Conservation (phyloP, 2,888 invertebrate genomes). For the Druceiella hillmani region DNA sequence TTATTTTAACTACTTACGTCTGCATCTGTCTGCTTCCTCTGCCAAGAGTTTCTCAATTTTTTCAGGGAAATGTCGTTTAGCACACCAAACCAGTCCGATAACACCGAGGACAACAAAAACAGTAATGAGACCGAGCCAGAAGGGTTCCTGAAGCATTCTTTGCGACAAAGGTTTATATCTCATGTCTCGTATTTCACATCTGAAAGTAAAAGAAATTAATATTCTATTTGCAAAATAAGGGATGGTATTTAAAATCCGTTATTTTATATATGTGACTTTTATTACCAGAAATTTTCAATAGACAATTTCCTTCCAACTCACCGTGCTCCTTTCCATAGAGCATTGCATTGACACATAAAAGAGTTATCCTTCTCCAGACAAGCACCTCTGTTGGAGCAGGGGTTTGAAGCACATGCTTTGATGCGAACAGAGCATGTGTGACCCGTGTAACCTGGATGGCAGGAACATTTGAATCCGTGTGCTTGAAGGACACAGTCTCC, state of each 20-base stretch:
- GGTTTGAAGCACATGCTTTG: conserved; percentile 64
- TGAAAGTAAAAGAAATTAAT: conserved; percentile 39
- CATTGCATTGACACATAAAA: conserved; percentile 68
- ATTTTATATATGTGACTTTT: no score
- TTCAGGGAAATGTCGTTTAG: conserved; percentile 80
- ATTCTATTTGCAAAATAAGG: not conserved
- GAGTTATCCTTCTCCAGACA: conserved; percentile 63
- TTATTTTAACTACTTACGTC: conserved; percentile 52
- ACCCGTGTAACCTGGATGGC: conserved; percentile 64
- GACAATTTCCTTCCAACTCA: no score
- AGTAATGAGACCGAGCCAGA: conserved; percentile 84
- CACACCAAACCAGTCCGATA: conserved; percentile 78
- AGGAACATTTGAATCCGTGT: conserved; percentile 55
- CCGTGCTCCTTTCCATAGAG: conserved; percentile 65
- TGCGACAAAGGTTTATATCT: conserved; percentile 70
- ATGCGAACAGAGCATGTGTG: conserved; percentile 61
- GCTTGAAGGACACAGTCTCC: conserved; percentile 56
- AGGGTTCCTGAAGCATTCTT: conserved; percentile 80
- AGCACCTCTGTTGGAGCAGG: conserved; percentile 70
- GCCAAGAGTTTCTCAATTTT: conserved; percentile 78
- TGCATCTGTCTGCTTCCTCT: conserved; percentile 70
- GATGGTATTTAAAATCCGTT: no score
- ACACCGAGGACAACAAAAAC: conserved; percentile 74
- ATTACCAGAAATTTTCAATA: no score
- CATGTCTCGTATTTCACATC: conserved; percentile 69